phyloP scores from a whole-genome alignment of 2,113 vertebrate species.

The Solea senegalensis region DNA sequence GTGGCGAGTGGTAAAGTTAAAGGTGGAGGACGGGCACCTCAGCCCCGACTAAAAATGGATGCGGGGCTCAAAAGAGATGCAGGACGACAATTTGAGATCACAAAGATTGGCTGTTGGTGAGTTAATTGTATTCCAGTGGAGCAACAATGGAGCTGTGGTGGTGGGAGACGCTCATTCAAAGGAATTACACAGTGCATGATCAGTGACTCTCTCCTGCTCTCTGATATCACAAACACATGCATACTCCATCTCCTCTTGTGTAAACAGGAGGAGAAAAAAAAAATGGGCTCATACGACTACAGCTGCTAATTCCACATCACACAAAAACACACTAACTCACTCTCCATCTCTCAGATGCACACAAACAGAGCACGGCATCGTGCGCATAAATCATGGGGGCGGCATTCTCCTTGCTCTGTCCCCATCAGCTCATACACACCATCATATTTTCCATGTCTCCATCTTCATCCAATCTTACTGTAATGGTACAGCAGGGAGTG shows the following conservation, averaged over 20 bases:
- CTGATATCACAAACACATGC: constrained; percentile 37
- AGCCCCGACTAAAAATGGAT: constrained; percentile 47
- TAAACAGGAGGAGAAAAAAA: constrained; percentile 39
- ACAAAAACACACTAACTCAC: constrained; percentile 13
- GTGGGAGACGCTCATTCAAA: constrained; percentile 30
- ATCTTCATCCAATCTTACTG: constrained; percentile 80
- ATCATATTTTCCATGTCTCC: constrained; percentile 78
- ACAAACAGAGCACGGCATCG: not conserved
- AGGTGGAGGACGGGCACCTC: constrained; percentile 75
- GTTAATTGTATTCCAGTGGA: constrained; percentile 26
- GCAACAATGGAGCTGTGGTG: constrained; percentile 9
- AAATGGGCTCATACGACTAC: constrained; percentile 52
- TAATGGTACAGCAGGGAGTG: constrained; percentile 76
- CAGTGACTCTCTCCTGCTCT: constrained; percentile 11
- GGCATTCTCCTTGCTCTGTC: constrained; percentile 68
- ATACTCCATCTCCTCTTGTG: constrained; percentile 44
- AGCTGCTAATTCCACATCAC: constrained; percentile 62
- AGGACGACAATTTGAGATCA: constrained; percentile 17
- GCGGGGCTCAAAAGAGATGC: constrained; percentile 12
- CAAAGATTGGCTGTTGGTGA: not conserved
- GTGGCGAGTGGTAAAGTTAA: constrained; percentile 79
- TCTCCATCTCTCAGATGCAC: constrained; percentile 14
- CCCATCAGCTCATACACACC: constrained; percentile 68
- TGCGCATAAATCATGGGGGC: constrained; percentile 59
- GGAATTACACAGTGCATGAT: constrained; percentile 19